phyloP scores from a whole-genome alignment of 2,888 invertebrate genomes.

The Antheraea assamensis region DNA sequence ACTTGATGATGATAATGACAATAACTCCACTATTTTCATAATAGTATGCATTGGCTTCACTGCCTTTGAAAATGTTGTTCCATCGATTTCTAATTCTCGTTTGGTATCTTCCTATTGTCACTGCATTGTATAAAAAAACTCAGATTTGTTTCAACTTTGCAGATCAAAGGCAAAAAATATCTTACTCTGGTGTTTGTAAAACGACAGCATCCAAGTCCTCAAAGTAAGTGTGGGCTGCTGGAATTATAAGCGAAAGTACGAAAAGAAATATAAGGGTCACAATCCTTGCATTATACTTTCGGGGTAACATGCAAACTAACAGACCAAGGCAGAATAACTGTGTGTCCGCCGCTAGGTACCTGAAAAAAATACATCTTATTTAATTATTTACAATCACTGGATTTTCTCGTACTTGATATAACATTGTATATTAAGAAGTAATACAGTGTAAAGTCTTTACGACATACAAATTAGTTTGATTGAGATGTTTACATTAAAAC shows the following conservation, averaged over 20 bases:
- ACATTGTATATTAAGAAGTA: too few species aligned
- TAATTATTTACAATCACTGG: not conserved
- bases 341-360: slow-evolving; percentile 77
- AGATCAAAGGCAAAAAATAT: slow-evolving; percentile 21
- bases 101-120: not conserved
- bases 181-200: slow-evolving; percentile 72
- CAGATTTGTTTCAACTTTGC: not conserved
- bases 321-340: slow-evolving; percentile 70
- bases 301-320: slow-evolving; percentile 54
- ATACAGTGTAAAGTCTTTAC: too few species aligned
- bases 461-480: too few species aligned
- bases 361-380: slow-evolving; percentile 29
- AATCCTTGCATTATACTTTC: slow-evolving; percentile 40
- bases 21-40: too few species aligned
- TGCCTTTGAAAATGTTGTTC: too few species aligned
- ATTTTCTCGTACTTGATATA: not conserved
- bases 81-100: too few species aligned
- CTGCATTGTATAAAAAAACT: not conserved
- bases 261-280: slow-evolving; percentile 44
- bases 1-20: too few species aligned
- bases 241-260: slow-evolving; percentile 43
- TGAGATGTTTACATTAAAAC: too few species aligned
- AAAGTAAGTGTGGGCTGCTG: slow-evolving; percentile 63
- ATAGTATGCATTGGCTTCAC: too few species aligned
- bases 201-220: slow-evolving; percentile 65